phyloP scores from a whole-genome alignment of 1,140 invertebrate species.

The Lepidostoma basale region DNA sequence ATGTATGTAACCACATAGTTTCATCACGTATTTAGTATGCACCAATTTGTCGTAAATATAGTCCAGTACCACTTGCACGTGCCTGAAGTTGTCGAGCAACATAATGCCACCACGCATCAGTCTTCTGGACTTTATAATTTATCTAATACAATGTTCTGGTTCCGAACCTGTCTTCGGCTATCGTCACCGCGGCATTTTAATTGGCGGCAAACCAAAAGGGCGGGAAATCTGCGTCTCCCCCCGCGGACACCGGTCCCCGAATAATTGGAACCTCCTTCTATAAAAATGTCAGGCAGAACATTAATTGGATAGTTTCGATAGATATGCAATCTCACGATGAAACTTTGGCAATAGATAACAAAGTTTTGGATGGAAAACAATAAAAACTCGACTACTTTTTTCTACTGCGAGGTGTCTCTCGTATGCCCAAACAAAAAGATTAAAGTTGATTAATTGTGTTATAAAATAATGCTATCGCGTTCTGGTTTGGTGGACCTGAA shows the following conservation, averaged over 20 bases:
- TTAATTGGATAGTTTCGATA: slow-evolving; percentile 15
- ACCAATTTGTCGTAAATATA: not conserved
- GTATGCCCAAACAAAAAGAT: no score
- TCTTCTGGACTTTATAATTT: no score
- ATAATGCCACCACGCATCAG: not conserved
- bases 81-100: not conserved
- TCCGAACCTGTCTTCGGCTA: not conserved
- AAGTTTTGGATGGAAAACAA: not conserved
- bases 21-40: not conserved
- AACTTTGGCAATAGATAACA: slow-evolving; percentile 10
- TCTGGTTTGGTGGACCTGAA: no score
- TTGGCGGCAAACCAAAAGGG: slow-evolving; percentile 24
- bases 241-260: not conserved
- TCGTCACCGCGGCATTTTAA: slow-evolving; percentile 22
- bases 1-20: not conserved
- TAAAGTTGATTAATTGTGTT: no score
- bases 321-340: not conserved
- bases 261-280: slow-evolving; percentile 19
- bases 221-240: not conserved
- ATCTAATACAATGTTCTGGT: not conserved
- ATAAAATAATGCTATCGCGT: no score
- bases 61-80: not conserved
- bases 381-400: no score
- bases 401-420: not conserved
- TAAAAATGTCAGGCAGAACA: not conserved